Evolutionary conservation across 2,113 vertebrate genomes (phyloP), one percentile per base, ranked within the genome.

Genomic region (Rhombomys opimus): DNA sequence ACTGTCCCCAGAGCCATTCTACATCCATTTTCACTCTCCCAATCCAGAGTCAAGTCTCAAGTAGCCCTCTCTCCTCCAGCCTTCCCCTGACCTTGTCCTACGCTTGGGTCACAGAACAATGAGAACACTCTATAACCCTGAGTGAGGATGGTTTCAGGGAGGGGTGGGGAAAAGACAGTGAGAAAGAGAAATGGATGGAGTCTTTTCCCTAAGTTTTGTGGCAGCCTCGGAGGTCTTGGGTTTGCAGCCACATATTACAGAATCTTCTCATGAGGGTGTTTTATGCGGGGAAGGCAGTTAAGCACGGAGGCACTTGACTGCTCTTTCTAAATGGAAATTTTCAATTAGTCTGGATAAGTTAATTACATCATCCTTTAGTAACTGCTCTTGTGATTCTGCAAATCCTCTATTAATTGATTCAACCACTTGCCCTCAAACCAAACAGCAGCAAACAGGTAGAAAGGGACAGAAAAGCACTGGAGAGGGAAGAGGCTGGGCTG

Each of bases 271-370:
- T 57, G 59, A 90, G 94, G 72, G 54, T 59, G 20, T 90, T 97
- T 86, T 0, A 89, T 93, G 92, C 22, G 73, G 95, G 81, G 67
- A 78, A 92, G 94, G 68, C 38, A 0, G 93, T 95, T 61, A 52
- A 95, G 95, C 97, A 96, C 90, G 94, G 59, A 0, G 27, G 82
- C 97, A 95, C 97, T 97, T 96, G 87, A 32, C n/a, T 97, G 92
- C 97, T 97, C 2, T 97, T 96, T 97, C 41, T 88, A 94, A 96
- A 98, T 94, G 96, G 97, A 98, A 95, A 96, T 92, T 98, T 98
- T 94, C 98, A 98, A 98, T 98, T 98, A 97, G 97, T 96, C 97
- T 96, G 91, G 94, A 97, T 96, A 97, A 30, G 1, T 98, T 98
- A 98, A 98, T 98, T 98, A 98, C 97, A 97, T 70, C 68, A 73